Evolutionary conservation across 2,797 vertebrate species (phyloP).

Genomic region (Rhinogobio ventralis): DNA sequence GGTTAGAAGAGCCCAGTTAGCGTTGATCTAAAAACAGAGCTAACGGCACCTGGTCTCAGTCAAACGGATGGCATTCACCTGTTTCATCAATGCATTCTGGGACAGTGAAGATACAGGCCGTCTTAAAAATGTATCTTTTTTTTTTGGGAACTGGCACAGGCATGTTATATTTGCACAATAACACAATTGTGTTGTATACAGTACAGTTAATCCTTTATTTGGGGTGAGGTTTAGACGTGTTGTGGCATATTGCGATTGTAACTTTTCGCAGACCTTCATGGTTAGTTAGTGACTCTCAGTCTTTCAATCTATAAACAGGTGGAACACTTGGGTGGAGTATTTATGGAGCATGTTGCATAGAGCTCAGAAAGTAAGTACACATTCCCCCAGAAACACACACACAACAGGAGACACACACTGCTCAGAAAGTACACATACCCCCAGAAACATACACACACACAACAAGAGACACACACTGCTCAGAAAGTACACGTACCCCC

Average conservation of each 20-base stretch:
- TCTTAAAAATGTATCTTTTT: slow-evolving; percentile 13
- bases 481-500: no score
- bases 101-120: slow-evolving; percentile 6
- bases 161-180: slow-evolving; percentile 44
- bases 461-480: no score
- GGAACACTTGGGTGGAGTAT: slow-evolving; percentile 57
- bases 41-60: slow-evolving; percentile 72
- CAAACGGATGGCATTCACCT: slow-evolving; percentile 72
- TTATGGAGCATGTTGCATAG: slow-evolving; percentile 63
- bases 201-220: slow-evolving; percentile 46
- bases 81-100: slow-evolving; percentile 51
- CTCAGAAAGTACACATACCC: no score
- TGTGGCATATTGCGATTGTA: slow-evolving; percentile 28
- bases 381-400: slow-evolving; percentile 17
- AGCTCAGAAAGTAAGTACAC: slow-evolving; percentile 14
- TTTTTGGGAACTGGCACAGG: slow-evolving; percentile 6
- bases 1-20: slow-evolving; percentile 70
- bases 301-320: slow-evolving; percentile 57
- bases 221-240: slow-evolving; percentile 47
- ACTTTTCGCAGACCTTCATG: slow-evolving; percentile 15
- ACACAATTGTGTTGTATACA: slow-evolving; percentile 41
- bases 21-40: slow-evolving; percentile 58
- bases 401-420: slow-evolving; percentile 1
- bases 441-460: no score
- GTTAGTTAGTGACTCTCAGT: slow-evolving; percentile 30